These are phyloP conservation scores for Lagopus muta DNA, from an alignment of 2,113 vertebrate genomes.

Conservation along the genomic window DNA sequence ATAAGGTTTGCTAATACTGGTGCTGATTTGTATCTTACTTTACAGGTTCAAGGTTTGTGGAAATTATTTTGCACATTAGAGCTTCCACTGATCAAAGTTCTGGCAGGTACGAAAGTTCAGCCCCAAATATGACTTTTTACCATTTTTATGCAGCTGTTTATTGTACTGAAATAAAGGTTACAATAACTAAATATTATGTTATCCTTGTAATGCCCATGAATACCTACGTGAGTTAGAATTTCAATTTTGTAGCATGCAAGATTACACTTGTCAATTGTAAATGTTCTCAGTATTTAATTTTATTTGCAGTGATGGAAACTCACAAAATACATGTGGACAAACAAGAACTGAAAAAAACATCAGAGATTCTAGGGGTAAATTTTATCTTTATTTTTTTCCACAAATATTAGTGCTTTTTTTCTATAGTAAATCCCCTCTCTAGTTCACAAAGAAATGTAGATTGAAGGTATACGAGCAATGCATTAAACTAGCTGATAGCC, in stretches of 20 bases:
- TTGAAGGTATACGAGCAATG: not conserved
- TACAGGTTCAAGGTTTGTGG: conserved; percentile 86
- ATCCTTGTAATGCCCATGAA: not conserved
- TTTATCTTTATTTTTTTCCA: not conserved
- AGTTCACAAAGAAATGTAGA: not conserved
- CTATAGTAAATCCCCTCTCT: not conserved
- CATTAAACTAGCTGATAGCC: not conserved
- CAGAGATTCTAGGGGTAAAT: conserved; percentile 87
- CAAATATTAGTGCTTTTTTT: not conserved
- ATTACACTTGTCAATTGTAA: not conserved
- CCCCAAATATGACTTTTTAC: not conserved
- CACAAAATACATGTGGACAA: conserved; percentile 85
- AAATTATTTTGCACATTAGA: conserved; percentile 87
- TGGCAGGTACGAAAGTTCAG: conserved; percentile 84
- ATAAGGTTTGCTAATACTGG: not conserved
- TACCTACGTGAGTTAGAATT: not conserved
- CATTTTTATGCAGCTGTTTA: not conserved
- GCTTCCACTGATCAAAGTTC: conserved; percentile 87
- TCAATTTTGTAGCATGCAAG: not conserved
- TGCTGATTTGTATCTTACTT: not conserved
- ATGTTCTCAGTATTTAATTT: conserved; percentile 22
- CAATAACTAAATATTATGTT: not conserved
- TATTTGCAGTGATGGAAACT: conserved; percentile 88
- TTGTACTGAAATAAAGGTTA: not conserved
- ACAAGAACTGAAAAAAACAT: conserved; percentile 85